Conservation (phyloP, 1,140 invertebrate species). For the Sipha flava region DNA sequence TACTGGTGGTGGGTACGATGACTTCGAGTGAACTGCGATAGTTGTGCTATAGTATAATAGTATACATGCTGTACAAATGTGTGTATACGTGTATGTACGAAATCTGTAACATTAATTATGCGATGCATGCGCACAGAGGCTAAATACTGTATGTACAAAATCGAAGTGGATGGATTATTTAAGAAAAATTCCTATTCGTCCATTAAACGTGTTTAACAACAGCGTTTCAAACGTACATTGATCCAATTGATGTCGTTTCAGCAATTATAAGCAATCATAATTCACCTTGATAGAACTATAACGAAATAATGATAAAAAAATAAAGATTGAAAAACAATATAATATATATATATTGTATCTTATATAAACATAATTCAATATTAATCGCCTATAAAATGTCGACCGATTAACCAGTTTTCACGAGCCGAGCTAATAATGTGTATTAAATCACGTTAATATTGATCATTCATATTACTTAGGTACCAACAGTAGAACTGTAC, state of each 20-base stretch:
- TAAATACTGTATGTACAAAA: not conserved
- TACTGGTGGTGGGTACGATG: too few relatives aligned
- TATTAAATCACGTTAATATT: not conserved
- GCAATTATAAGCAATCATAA: not conserved
- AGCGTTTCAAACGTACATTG: not conserved
- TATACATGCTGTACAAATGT: not conserved
- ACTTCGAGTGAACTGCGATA: too few relatives aligned
- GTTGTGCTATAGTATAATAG: not conserved
- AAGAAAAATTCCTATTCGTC: not conserved
- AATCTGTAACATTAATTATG: too few relatives aligned
- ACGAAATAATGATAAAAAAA: not conserved
- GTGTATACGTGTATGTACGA: not conserved
- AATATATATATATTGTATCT: not conserved
- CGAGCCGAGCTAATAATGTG: not conserved
- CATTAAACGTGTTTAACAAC: conserved; percentile 1
- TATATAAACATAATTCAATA: not conserved
- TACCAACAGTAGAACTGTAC: not conserved
- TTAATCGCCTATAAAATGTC: too few relatives aligned
- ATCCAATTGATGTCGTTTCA: not conserved
- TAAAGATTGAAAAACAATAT: not conserved
- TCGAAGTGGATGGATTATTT: not conserved
- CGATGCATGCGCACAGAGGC: not conserved
- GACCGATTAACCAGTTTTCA: not conserved
- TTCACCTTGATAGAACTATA: not conserved
- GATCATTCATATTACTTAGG: not conserved